Percentiles rank a stretch among this genome's conserved stretches.
phyloP scores from a whole-genome alignment of 2,888 invertebrate genomes.

The Hyles lineata region DNA sequence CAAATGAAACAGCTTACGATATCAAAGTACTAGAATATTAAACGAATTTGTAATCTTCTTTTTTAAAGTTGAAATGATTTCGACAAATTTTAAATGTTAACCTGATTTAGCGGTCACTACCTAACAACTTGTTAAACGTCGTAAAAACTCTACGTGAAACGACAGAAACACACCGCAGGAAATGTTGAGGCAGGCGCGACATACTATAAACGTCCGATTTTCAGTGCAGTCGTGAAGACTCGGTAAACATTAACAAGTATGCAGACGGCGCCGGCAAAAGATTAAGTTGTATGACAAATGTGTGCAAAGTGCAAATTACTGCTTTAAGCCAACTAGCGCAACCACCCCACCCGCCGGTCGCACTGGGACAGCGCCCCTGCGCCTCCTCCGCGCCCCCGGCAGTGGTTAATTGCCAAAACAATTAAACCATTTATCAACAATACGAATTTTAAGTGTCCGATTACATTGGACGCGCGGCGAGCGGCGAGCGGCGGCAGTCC shows the following conservation, averaged over 20 bases:
- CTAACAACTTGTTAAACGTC: background rate
- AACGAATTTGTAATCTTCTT: background rate
- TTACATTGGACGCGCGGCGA: slow-evolving; percentile 51
- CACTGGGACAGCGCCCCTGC: slow-evolving; percentile 38
- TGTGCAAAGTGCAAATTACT: slow-evolving; percentile 44
- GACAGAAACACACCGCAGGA: too few relatives aligned
- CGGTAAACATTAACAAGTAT: slow-evolving; percentile 25
- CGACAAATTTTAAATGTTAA: too few relatives aligned
- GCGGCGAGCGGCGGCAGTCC: slow-evolving; percentile 37
- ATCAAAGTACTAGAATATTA: background rate
- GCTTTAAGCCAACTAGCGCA: slow-evolving; percentile 29
- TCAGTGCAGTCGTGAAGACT: background rate
- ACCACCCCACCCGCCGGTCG: slow-evolving; percentile 38
- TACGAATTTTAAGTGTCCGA: slow-evolving; percentile 62
- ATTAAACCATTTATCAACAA: slow-evolving; percentile 74
- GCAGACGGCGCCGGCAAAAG: slow-evolving; percentile 27
- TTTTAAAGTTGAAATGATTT: background rate
- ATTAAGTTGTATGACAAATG: slow-evolving; percentile 34
- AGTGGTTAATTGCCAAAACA: slow-evolving; percentile 74
- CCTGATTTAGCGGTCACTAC: background rate
- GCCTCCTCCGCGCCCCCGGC: slow-evolving; percentile 37
- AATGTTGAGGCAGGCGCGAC: background rate
- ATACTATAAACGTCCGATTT: background rate
- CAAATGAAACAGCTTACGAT: background rate
- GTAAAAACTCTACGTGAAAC: background rate